phyloP scores from a whole-genome alignment of 2,113 vertebrate species.

The Mohoua ochrocephala region DNA sequence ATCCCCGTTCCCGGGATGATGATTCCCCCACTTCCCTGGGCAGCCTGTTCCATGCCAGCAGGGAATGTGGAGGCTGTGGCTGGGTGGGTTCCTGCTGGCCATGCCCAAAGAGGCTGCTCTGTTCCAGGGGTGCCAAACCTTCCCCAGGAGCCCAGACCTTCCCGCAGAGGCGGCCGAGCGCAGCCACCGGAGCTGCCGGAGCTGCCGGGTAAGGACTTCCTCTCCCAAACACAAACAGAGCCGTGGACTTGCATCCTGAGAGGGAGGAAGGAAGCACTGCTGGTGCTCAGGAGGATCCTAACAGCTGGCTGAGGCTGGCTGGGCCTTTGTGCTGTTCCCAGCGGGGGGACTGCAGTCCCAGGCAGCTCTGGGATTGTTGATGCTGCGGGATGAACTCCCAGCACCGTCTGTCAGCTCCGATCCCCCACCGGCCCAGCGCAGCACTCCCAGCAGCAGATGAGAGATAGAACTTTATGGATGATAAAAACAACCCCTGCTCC shows the following conservation, averaged over 20 bases:
- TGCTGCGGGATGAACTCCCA: background rate
- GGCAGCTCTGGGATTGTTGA: background rate
- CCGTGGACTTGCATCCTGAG: slow-evolving; percentile 9
- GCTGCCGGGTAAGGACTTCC: no score
- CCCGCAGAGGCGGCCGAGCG: accelerated
- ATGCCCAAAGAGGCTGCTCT: background rate
- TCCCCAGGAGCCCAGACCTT: background rate
- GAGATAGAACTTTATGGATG: background rate
- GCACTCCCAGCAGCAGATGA: background rate
- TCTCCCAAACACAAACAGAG: slow-evolving; percentile 25
- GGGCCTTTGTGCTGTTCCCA: background rate
- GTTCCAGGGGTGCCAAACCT: background rate
- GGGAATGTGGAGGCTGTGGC: background rate
- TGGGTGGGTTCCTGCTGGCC: background rate
- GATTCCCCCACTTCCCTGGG: background rate
- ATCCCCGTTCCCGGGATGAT: background rate
- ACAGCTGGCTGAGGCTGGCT: background rate
- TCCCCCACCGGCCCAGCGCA: background rate
- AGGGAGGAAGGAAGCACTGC: slow-evolving; percentile 31
- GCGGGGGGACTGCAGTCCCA: background rate
- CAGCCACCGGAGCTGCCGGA: background rate
- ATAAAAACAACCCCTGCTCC: background rate
- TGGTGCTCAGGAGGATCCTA: background rate
- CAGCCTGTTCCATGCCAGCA: background rate
- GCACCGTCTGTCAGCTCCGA: background rate